Percentiles rank a stretch among this genome's conserved stretches.
These are phyloP conservation scores for Lerista edwardsae DNA, from an alignment of 2,797 vertebrate species.

Conservation along the genomic window DNA sequence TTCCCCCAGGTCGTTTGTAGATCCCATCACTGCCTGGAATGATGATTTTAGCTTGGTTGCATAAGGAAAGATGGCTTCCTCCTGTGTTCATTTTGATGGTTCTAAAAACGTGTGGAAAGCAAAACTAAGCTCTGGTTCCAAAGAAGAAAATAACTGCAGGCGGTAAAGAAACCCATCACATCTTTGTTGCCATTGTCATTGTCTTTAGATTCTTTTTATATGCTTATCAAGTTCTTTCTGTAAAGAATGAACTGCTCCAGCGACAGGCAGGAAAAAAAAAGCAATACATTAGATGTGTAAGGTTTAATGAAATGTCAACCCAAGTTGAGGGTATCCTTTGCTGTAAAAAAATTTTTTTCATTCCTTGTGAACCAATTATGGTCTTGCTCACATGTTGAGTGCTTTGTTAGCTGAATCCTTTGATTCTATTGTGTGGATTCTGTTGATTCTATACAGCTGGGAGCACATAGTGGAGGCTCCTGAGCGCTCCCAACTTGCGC, in stretches of 20 bases:
- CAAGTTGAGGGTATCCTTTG: conserved; percentile 26
- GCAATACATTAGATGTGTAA: conserved; percentile 6
- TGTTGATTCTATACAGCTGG: too few relatives aligned
- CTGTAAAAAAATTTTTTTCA: background rate
- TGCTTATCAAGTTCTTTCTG: conserved; percentile 21
- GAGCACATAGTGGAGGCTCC: too few relatives aligned
- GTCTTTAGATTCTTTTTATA: conserved; percentile 34
- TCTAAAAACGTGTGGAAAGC: background rate
- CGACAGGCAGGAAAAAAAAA: background rate
- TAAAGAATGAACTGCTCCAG: conserved; percentile 26
- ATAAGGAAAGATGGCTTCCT: background rate
- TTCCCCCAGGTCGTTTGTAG: too few relatives aligned
- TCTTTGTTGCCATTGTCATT: conserved; percentile 23
- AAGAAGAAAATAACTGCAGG: background rate
- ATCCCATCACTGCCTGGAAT: background rate
- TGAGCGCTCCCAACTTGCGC: too few relatives aligned
- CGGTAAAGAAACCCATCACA: conserved; percentile 14
- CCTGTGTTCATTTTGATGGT: background rate
- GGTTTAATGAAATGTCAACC: conserved; percentile 38
- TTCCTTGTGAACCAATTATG: background rate
- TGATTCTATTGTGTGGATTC: background rate
- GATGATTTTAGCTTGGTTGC: background rate
- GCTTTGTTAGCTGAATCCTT: background rate
- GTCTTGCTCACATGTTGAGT: background rate
- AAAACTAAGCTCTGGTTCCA: background rate